Evolutionary conservation across 2,888 invertebrate genomes (phyloP), one percentile per base, ranked within the genome.

Genomic region (Melieria crassipennis): DNA sequence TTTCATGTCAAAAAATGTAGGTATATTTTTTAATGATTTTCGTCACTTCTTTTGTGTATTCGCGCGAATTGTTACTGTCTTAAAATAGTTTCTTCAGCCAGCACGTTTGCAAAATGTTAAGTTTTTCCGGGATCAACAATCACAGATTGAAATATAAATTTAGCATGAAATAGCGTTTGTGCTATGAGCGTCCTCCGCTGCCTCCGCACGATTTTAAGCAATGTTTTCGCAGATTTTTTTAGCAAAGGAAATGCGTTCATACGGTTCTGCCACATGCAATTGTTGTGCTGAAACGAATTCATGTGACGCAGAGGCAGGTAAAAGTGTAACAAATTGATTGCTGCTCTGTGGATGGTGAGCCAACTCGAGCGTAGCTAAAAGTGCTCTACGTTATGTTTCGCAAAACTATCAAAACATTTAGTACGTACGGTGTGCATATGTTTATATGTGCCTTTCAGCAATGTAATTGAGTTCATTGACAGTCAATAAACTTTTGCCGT

Each of bases 151-250:
- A 66, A 82, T 82, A 80, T 80, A 85, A 85, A 85, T 85, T 83
- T 84, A 82, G 81, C 85, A 85, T 85, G 85, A 84, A 85, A 85
- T 84, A 81, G 81, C 80, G 79, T 80, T 78, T 82, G 78, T 80
- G 79, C 77, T 79, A 74, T 46, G 50, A 71, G 47, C 55, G 56
- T 80, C 52, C 11, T 11, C 52, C 50, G 3, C 50, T 50, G 1
- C 50, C 52, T n/a, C 9, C 6, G 2, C 6, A n/a, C 5, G 5
- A 11, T n/a, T 52, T 5, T n/a, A 11, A 9, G 45, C 42, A 55
- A 42, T n/a, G 9, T 30, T 47, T 43, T 10, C 50, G 11, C 45
- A 16, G 13, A 30, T 30, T 52, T 52, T 5, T 13, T 52, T 52
- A 52, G 6, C n/a, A 52, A 7, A 7, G 4, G 13, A 52, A 52